phyloP scores from a whole-genome alignment of 2,797 vertebrate species.

The Characodon lateralis region DNA sequence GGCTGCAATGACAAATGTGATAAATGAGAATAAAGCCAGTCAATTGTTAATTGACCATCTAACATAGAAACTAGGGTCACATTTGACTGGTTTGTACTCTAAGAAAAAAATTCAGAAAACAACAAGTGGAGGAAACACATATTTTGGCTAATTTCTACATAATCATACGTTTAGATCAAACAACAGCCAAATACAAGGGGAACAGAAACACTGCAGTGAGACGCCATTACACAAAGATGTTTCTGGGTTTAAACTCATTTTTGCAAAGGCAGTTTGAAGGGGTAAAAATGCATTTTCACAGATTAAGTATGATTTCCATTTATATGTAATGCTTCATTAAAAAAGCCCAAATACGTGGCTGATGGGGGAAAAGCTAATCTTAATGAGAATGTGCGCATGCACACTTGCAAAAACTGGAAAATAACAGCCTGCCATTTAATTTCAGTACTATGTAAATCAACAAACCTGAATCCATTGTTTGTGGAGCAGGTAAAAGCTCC shows the following conservation, averaged over 20 bases:
- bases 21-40: constrained; percentile 7
- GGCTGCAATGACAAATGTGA: background rate
- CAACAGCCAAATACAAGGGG: background rate
- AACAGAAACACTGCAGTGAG: constrained; percentile 31
- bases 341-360: constrained; percentile 44
- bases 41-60: constrained; percentile 22
- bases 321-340: constrained; percentile 61
- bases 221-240: constrained; percentile 49
- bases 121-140: constrained; percentile 24
- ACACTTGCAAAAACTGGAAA: constrained; percentile 51
- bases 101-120: background rate
- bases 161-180: constrained; percentile 11
- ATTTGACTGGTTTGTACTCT: background rate
- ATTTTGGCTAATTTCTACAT: constrained; percentile 2
- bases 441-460: constrained; percentile 18
- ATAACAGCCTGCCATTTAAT: constrained; percentile 52
- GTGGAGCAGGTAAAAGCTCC: constrained; percentile 4
- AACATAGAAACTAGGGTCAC: background rate
- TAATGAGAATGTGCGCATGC: constrained; percentile 68
- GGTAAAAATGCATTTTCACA: constrained; percentile 46
- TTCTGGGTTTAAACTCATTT: constrained; percentile 50
- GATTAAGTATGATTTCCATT: constrained; percentile 73
- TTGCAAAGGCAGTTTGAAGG: constrained; percentile 47
- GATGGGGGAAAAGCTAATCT: constrained; percentile 72
- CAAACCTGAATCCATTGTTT: background rate